Evolutionary conservation across 2,888 invertebrate species (phyloP).

Genomic region (Unio delphinus): DNA sequence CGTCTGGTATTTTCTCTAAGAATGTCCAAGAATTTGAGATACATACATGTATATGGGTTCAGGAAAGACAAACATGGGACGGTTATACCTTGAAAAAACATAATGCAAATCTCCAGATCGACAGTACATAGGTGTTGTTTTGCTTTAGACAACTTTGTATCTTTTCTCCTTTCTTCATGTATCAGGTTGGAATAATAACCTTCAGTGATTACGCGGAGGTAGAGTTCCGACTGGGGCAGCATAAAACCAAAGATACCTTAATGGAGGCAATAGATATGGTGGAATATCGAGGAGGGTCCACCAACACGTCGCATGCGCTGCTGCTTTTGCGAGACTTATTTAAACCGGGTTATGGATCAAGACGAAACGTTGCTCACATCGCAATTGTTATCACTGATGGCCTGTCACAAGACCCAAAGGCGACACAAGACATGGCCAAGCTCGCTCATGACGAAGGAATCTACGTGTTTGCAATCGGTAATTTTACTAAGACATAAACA

Average conservation of each 20-base stretch:
- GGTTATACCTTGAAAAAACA: too few species aligned
- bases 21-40: too few species aligned
- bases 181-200: too few species aligned
- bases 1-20: too few species aligned
- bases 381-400: slow-evolving; percentile 58
- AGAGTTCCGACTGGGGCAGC: slow-evolving; percentile 19
- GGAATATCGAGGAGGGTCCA: slow-evolving; percentile 26
- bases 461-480: slow-evolving; percentile 52
- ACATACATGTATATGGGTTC: too few species aligned
- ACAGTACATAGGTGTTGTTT: too few species aligned
- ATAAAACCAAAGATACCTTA: slow-evolving; percentile 16
- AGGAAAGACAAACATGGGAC: too few species aligned
- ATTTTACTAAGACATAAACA: too few species aligned
- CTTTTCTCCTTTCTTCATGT: too few species aligned
- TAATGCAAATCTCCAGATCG: too few species aligned
- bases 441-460: slow-evolving; percentile 38
- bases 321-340: slow-evolving; percentile 21
- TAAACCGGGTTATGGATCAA: slow-evolving; percentile 13
- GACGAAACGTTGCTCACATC: slow-evolving; percentile 39
- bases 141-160: too few species aligned
- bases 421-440: slow-evolving; percentile 37
- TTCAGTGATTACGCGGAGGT: slow-evolving; percentile 4
- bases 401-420: slow-evolving; percentile 32
- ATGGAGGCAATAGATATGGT: slow-evolving; percentile 16
- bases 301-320: slow-evolving; percentile 37